Evolutionary conservation across 2,797 vertebrate genomes (phyloP).

Genomic region (Aphelocoma californica): DNA sequence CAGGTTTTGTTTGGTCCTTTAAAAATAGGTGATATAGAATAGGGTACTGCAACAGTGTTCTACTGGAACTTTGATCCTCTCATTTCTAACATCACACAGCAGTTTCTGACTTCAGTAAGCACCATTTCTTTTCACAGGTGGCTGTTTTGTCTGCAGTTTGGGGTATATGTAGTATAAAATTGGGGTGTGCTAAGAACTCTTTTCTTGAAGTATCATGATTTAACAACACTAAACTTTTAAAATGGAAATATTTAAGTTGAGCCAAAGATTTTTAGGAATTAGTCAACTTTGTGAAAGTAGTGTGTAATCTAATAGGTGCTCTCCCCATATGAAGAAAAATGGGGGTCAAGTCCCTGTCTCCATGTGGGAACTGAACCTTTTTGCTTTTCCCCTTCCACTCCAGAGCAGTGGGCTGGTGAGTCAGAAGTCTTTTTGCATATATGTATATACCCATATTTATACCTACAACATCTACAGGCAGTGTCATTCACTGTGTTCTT

Average conservation of each 20-base stretch:
- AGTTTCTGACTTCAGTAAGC: not conserved
- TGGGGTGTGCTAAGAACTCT: not conserved
- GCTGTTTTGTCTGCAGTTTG: not conserved
- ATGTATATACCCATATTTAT: not conserved
- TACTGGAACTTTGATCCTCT: not conserved
- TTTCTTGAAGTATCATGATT: not conserved
- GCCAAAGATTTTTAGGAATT: not conserved
- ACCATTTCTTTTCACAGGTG: not conserved
- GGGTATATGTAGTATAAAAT: not conserved
- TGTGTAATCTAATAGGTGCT: not conserved
- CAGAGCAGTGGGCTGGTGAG: not conserved
- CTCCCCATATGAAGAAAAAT: accelerated
- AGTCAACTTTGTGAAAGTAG: not conserved
- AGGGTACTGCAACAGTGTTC: too few species aligned
- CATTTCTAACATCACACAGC: not conserved
- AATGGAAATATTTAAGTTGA: not conserved
- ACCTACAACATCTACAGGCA: accelerated
- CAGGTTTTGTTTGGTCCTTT: not conserved
- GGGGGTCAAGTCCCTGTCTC: not conserved
- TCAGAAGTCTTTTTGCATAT: not conserved
- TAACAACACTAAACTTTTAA: not conserved
- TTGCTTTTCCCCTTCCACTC: not conserved
- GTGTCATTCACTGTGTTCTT: not conserved
- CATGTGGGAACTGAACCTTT: not conserved
- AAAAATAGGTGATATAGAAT: not conserved